These are phyloP conservation scores for Albula goreensis DNA, from an alignment of 2,113 vertebrate species.

Conservation along the genomic window DNA sequence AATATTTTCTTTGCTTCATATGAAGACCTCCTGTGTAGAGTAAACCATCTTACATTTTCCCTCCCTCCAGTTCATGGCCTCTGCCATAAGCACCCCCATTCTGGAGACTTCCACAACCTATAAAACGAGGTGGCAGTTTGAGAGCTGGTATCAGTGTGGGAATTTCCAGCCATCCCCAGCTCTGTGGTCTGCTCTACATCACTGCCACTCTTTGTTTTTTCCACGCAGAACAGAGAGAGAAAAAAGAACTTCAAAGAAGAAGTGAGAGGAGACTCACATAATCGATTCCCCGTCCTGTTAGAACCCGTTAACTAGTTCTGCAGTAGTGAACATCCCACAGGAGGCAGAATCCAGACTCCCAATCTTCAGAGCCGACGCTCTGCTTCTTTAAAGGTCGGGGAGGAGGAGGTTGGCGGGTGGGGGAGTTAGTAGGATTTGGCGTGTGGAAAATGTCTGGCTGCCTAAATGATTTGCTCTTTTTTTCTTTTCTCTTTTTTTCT, in stretches of 20 bases:
- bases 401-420: too few relatives aligned
- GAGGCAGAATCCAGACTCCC: constrained; percentile 16
- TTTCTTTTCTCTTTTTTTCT: constrained; percentile 24
- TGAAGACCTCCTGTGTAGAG: neutral
- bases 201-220: neutral
- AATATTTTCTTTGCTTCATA: neutral
- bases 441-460: neutral
- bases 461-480: constrained; percentile 5
- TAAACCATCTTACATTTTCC: neutral
- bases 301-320: constrained; percentile 36
- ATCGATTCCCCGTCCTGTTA: constrained; percentile 37
- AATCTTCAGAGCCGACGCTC: constrained; percentile 37
- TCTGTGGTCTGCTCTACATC: neutral
- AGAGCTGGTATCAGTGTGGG: neutral
- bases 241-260: neutral
- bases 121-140: neutral
- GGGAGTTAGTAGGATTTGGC: constrained; percentile 38
- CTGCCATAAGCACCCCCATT: neutral
- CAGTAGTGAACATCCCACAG: constrained; percentile 20
- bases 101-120: neutral
- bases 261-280: neutral
- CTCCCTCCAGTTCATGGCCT: neutral
- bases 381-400: constrained; percentile 35
- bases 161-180: constrained; percentile 10
- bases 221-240: neutral